These are phyloP conservation scores for Microcaecilia unicolor DNA, from an alignment of 2,797 vertebrate genomes.

Conservation along the genomic window DNA sequence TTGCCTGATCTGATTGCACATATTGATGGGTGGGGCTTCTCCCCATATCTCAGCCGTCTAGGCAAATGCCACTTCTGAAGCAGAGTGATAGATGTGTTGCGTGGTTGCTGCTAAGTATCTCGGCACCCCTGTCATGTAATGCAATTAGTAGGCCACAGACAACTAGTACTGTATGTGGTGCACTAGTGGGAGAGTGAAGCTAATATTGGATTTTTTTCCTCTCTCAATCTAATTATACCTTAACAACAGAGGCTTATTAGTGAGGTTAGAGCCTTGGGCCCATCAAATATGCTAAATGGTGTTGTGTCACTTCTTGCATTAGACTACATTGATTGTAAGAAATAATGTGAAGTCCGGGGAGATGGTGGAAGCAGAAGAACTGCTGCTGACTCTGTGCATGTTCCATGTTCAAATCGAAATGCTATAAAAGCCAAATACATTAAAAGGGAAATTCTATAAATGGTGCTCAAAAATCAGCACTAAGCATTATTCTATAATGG, in stretches of 20 bases:
- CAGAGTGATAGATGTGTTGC: constrained; percentile 82
- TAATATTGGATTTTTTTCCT: constrained; percentile 93
- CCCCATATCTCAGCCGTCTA: constrained; percentile 13
- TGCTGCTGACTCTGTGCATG: constrained; percentile 19
- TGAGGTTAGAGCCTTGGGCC: constrained; percentile 69
- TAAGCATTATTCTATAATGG: no score
- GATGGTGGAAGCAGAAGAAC: constrained; percentile 25
- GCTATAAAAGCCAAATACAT: no score
- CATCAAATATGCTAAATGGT: constrained; percentile 75
- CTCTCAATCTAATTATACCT: constrained; percentile 89
- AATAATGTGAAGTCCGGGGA: constrained; percentile 8
- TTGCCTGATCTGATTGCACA: no score
- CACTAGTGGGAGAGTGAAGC: constrained; percentile 79
- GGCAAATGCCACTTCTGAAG: constrained; percentile 55
- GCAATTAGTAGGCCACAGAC: constrained; percentile 85
- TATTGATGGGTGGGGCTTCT: no score
- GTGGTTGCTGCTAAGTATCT: constrained; percentile 77
- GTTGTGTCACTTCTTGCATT: constrained; percentile 75
- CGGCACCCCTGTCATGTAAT: constrained; percentile 81
- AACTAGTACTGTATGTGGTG: constrained; percentile 72
- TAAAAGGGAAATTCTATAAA: no score
- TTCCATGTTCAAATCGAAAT: no score
- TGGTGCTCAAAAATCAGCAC: no score
- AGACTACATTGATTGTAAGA: constrained; percentile 52
- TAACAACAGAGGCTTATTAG: constrained; percentile 85